A percentile compares a stretch with the other conserved stretches of the same genome.
Conservation (phyloP, 2,888 invertebrate genomes). For the Cerastis leucographa region DNA sequence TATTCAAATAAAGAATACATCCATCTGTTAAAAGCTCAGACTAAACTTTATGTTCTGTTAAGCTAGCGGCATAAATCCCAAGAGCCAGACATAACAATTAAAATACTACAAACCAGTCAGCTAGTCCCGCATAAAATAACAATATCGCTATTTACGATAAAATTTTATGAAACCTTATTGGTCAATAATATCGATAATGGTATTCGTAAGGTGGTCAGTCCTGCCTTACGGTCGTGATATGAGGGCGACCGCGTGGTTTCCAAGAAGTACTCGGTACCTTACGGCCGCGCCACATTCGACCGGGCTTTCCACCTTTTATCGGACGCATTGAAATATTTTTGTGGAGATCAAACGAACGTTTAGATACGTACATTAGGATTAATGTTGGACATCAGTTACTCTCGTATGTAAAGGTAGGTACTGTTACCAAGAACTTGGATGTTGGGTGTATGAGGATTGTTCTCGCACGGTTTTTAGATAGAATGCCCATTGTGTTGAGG, state of each 20-base stretch:
- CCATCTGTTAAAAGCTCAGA: background rate
- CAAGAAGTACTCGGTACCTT: constrained; percentile 88
- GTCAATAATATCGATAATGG: constrained; percentile 70
- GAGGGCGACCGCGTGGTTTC: constrained; percentile 88
- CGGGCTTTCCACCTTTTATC: constrained; percentile 84
- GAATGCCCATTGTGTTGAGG: constrained; percentile 73
- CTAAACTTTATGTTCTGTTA: background rate
- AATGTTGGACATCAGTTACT: constrained; percentile 88
- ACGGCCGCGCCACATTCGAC: constrained; percentile 82
- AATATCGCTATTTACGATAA: constrained; percentile 44
- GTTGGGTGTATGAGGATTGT: constrained; percentile 71
- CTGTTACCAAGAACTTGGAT: constrained; percentile 79
- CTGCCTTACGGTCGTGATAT: constrained; percentile 88
- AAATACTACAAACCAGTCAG: constrained; percentile 43
- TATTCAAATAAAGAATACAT: background rate
- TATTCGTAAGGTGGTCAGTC: constrained; percentile 36
- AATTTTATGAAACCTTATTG: constrained; percentile 42
- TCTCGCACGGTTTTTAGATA: constrained; percentile 74
- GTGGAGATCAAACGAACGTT: constrained; percentile 89
- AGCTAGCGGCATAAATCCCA: constrained; percentile 11
- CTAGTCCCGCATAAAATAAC: constrained; percentile 39
- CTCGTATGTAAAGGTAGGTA: constrained; percentile 56
- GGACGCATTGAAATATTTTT: constrained; percentile 89
- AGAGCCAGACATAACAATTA: constrained; percentile 41
- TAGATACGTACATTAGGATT: constrained; percentile 89